Evolutionary conservation across 2,797 vertebrate genomes (phyloP), one percentile per base, ranked within the genome.

Genomic region (Nannoperca obscura): DNA sequence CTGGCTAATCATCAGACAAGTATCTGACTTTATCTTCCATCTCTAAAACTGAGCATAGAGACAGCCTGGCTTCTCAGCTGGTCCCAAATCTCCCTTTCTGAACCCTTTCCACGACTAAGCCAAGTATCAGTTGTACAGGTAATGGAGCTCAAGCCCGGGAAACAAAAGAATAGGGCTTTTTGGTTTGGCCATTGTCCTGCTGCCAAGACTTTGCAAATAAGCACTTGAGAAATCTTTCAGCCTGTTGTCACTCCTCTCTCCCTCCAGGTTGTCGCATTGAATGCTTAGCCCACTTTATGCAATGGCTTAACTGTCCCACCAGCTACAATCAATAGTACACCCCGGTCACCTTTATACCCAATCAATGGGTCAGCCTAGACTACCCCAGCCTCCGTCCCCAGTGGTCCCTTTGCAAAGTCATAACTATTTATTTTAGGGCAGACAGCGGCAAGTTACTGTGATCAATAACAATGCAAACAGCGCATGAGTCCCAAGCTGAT

Each of bases 311-410:
- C 74, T 82, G 80, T 79, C 74, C 74, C 73, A 80, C 78, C 76
- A 64, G 80, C 77, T 76, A 24, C 49, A 78, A 94, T 94, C 91
- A 86, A 93, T 94, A 91, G 78, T 81, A 82, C 87, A 83, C 74
- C 84, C 74, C 44, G 71, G 86, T 91, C 91, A 92, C 90, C 84
- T 91, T 88, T 87, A 74, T 70, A 64, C 80, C 71, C 76, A 89
- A 93, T 93, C 91, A 92, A 94, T 93, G 83, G 85, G 87, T 92
- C 82, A 77, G 85, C 84, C 84, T 65, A 64, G 64, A 86, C 83
- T 68, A 74, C 63, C 53, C 52, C 78, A 71, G 85, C 70, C 62
- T 69, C 65, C 55, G 71, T 88, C 82, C 88, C 78, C 53, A 70
- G 62, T 60, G 65, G 71, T 83, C 42, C 61, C 54, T 88, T 83